Conservation (phyloP, 1,140 invertebrate genomes). For the Ceratoteleas bidentatus region DNA sequence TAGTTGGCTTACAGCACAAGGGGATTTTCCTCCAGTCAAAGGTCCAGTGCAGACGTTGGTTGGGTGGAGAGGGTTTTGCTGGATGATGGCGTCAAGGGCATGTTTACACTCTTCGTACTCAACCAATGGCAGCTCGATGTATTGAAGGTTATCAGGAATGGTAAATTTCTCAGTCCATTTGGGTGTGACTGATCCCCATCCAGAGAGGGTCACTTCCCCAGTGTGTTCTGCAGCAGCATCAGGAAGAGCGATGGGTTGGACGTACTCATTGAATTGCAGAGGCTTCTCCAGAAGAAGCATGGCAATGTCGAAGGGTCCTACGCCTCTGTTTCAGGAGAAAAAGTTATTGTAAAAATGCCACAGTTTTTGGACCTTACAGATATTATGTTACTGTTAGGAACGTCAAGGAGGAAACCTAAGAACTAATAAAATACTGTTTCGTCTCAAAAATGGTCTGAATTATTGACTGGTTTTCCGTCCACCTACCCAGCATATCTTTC, state of each 20-base stretch:
- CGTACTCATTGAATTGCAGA: conserved; percentile 81
- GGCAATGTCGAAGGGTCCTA: conserved; percentile 84
- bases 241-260: conserved; percentile 82
- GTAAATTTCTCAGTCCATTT: neutral
- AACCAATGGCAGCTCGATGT: conserved; percentile 68
- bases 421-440: too few species aligned
- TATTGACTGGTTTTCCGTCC: too few species aligned
- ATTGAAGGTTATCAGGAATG: conserved; percentile 68
- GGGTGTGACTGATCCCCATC: conserved; percentile 78
- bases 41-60: conserved; percentile 85
- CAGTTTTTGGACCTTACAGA: too few species aligned
- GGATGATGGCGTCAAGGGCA: conserved; percentile 35
- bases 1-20: conserved; percentile 80
- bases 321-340: conserved; percentile 68
- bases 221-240: conserved; percentile 72
- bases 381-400: too few species aligned
- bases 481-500: conserved; percentile 74
- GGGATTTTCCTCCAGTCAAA: conserved; percentile 81
- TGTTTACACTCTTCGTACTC: conserved; percentile 65
- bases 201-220: conserved; percentile 78
- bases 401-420: too few species aligned
- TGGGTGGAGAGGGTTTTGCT: conserved; percentile 66
- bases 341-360: neutral
- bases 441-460: too few species aligned
- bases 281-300: conserved; percentile 82